Base-by-base conservation (phyloP, 2,113 vertebrate species). In the Gobio gobio region DNA sequence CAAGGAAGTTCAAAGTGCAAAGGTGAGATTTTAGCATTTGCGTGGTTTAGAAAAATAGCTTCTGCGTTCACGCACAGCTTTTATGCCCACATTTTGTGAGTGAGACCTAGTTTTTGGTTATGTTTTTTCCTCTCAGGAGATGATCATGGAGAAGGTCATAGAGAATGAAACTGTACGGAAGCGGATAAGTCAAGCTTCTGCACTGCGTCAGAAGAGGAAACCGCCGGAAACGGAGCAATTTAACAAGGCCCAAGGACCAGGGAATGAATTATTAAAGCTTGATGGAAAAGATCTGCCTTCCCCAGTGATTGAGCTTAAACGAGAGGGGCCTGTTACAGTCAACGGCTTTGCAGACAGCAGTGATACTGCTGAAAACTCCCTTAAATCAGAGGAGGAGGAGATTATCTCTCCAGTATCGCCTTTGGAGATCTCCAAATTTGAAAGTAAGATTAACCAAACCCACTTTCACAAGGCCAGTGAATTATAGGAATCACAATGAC, bases 71-170 rank as follows among this genome's bases (percentile, higher is more conserved):
- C 33, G 4, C 33, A 4, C 4, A 33, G 24, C 2, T 22, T 45
- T 78, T 59, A 2, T 4, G 10, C 49, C 8, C 26, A 5, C 36
- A 75, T 18, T 0, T 26, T 56, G 26, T 56, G 74, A 54, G 49
- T 56, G 8, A 33, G 9, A 77, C 14, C 12, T n/a, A 47, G 22
- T 47, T 10, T n/a, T 43, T 36, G 13, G 56, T 68, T 2, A 3
- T 61, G 22, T 0, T 33, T 68, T 59, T 22, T 83, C 4, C 87
- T 83, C 83, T 33, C 81, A 99, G 97, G 92, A 94, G 76, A 89
- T 97, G 88, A 96, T 99, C 90, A 76, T 94, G 77, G 96, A 96
- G 85, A 98, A 97, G 66, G 93, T 95, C 89, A 84, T 91, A 5
- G 96, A 98, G 84, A 96, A 96, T 4, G 88, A 92, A 3, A 88